Evolutionary conservation across 1,140 invertebrate genomes (phyloP), one percentile per base, ranked within the genome.

Genomic region (Sarcophaga bullata): DNA sequence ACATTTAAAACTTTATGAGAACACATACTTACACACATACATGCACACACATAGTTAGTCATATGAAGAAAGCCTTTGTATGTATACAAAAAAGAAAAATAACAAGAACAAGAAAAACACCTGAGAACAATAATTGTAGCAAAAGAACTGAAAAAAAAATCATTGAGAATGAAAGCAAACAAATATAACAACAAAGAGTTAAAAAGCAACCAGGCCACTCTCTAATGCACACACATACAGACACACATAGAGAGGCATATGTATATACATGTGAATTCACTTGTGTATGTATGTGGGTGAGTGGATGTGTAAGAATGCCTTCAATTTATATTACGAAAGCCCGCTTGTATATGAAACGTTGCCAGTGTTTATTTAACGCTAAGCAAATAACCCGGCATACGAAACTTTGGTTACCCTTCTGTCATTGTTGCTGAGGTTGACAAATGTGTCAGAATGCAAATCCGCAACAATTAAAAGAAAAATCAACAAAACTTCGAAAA

Each of bases 401-500:
- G 84, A 83, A 82, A 83, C 84, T 73, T 85, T 83, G 84, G 84
- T 81, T 85, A 84, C 83, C 83, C 83, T 84, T 84, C 47, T 84
- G 83, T 84, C 81, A 84, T 84, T 84, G 84, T 80, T 82, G 84
- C 84, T 84, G 85, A 87, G 87, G 87, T 89, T 89, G 87, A 89
- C 87, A 89, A 89, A 89, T 89, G 87, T 89, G 87, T 89, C 87
- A 89, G 87, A 89, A 89, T 87, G 87, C 87, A 88, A 89, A 88
- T 89, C 87, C 87, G 87, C 87, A 89, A 89, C 87, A 89, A 89
- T 89, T 89, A 89, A 89, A 89, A 89, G 85, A 88, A 89, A 88
- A 87, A 88, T 88, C 87, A 88, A 89, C 87, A 89, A 82, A 82
- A 84, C 75, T 78, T 78, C 52, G 86, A 85, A 86, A 85, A 84